Evolutionary conservation across 2,797 vertebrate genomes (phyloP).

Genomic region (Myiotriccus ornatus): DNA sequence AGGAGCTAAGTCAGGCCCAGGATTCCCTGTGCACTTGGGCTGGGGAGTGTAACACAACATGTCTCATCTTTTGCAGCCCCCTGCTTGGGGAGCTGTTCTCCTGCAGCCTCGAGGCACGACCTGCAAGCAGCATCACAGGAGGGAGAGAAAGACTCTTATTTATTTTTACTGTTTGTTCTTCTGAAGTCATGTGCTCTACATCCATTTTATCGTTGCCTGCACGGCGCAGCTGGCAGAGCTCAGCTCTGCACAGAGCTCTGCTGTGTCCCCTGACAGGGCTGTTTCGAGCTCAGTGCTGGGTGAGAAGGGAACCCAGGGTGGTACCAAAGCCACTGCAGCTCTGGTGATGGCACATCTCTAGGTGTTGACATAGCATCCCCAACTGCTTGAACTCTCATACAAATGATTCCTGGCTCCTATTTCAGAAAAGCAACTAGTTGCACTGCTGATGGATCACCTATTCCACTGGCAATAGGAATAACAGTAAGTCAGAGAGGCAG

Average conservation of each 20-base stretch:
- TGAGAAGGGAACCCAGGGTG: neutral
- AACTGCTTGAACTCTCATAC: neutral
- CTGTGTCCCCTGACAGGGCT: neutral
- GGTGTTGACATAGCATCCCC: neutral
- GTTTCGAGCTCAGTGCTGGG: rapidly evolving
- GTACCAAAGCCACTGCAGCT: neutral
- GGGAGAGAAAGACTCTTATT: neutral
- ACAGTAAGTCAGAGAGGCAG: neutral
- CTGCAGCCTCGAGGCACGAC: neutral
- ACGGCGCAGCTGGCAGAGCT: neutral
- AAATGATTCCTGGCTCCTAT: neutral
- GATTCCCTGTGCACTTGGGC: neutral
- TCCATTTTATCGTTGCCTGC: conserved; percentile 38
- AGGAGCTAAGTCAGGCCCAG: neutral
- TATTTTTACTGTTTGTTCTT: conserved; percentile 54
- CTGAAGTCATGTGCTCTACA: conserved; percentile 27
- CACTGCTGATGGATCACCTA: neutral
- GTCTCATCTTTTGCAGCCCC: neutral
- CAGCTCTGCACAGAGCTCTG: neutral
- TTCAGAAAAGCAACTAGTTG: neutral
- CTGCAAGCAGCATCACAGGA: neutral
- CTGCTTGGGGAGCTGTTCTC: neutral
- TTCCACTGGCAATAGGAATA: neutral
- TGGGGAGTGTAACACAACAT: neutral
- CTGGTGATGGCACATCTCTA: neutral